These are phyloP conservation scores for Vulpes lagopus DNA, from an alignment of 2,113 vertebrate genomes.

Conservation along the genomic window DNA sequence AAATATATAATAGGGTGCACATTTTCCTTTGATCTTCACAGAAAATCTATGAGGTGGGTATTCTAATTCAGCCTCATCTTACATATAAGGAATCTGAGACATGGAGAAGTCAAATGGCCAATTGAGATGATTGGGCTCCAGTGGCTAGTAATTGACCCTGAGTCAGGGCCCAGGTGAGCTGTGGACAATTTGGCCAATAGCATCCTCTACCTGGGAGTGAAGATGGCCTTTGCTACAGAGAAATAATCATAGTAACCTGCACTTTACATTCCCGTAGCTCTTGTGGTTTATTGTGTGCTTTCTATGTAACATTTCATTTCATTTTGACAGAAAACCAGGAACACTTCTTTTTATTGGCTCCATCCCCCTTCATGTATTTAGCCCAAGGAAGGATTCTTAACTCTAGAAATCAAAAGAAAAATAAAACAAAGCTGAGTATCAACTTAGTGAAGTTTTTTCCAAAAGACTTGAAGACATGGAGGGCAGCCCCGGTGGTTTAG, in stretches of 20 bases:
- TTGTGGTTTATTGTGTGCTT: accelerated
- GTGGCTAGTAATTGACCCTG: background rate
- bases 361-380: background rate
- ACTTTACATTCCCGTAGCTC: accelerated
- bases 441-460: background rate
- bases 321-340: background rate
- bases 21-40: background rate
- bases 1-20: accelerated
- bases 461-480: background rate
- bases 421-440: background rate
- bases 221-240: background rate
- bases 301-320: background rate
- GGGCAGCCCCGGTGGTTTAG: no score
- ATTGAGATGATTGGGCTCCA: background rate
- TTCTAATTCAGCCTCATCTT: background rate
- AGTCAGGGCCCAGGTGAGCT: background rate
- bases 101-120: background rate
- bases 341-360: background rate
- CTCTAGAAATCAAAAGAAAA: background rate
- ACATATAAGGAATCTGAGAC: background rate
- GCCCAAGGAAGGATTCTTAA: background rate
- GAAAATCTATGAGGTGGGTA: background rate
- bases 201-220: background rate
- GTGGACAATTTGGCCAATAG: background rate
- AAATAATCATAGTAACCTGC: background rate